A percentile compares a stretch with the other conserved stretches of the same genome.
Conservation (phyloP, 2,888 invertebrate species). For the Melanophora roralis region DNA sequence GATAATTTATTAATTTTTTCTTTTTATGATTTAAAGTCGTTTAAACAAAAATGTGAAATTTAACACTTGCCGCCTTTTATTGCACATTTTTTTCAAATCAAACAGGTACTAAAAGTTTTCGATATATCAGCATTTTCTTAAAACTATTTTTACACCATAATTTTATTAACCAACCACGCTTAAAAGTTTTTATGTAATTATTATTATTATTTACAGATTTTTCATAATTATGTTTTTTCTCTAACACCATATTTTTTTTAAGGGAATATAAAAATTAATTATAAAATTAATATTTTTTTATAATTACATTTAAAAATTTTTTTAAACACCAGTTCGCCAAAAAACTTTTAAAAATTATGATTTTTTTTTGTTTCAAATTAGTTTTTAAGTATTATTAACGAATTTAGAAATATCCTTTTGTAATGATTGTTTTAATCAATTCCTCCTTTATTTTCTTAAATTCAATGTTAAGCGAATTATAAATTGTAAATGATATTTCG, state of each 20-base stretch:
- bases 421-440: neutral
- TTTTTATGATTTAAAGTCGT: too few species aligned
- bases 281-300: neutral
- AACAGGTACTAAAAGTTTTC: neutral
- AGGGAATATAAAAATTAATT: neutral
- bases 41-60: neutral
- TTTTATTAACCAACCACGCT: neutral
- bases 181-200: neutral
- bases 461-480: constrained; percentile 38
- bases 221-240: too few species aligned
- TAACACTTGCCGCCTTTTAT: constrained; percentile 5
- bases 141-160: neutral
- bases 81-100: neutral
- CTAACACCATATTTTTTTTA: too few species aligned
- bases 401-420: constrained; percentile 51
- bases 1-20: neutral
- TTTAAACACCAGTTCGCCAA: neutral
- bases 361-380: constrained; percentile 6
- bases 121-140: constrained; percentile 9
- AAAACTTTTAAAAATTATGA: neutral
- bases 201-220: too few species aligned
- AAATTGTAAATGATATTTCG: constrained; percentile 56
- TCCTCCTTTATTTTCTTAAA: constrained; percentile 21
- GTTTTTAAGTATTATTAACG: too few species aligned
- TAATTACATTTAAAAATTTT: constrained; percentile 20